Evolutionary conservation across 64 coral and sea anemone species (phyloP).

Genomic region (Dendrophyllia cribrosa): DNA sequence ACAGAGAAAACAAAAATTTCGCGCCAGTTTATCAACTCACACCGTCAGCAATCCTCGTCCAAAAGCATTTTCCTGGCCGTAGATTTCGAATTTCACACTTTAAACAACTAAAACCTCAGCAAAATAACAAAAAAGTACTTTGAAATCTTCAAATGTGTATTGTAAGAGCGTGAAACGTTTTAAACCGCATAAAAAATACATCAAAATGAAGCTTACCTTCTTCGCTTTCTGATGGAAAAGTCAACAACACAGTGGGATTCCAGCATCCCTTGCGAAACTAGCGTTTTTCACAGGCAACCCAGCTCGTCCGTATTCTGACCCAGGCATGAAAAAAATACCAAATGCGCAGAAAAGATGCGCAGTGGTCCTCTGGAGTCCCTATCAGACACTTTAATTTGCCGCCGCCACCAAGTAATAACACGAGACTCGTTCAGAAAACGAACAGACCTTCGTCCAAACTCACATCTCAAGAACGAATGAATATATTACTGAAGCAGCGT

Average conservation of each 20-base stretch:
- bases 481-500: no score
- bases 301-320: background rate
- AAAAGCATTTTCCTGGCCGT: conserved; percentile 3
- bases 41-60: background rate
- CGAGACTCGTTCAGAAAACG: no score
- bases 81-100: conserved; percentile 14
- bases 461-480: no score
- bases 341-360: conserved; percentile 7
- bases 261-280: background rate
- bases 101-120: background rate
- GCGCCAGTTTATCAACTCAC: background rate
- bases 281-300: background rate
- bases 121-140: conserved; percentile 9
- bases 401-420: no score
- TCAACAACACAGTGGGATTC: background rate
- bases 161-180: background rate
- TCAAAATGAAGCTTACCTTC: background rate
- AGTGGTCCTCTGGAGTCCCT: background rate
- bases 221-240: background rate
- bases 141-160: conserved; percentile 18
- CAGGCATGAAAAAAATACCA: background rate
- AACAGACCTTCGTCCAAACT: no score
- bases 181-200: background rate
- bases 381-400: no score
- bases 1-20: background rate